Percentiles rank a stretch among this genome's conserved stretches.
Evolutionary conservation across 2,113 vertebrate genomes (phyloP).

Genomic region (Zapornia atra): DNA sequence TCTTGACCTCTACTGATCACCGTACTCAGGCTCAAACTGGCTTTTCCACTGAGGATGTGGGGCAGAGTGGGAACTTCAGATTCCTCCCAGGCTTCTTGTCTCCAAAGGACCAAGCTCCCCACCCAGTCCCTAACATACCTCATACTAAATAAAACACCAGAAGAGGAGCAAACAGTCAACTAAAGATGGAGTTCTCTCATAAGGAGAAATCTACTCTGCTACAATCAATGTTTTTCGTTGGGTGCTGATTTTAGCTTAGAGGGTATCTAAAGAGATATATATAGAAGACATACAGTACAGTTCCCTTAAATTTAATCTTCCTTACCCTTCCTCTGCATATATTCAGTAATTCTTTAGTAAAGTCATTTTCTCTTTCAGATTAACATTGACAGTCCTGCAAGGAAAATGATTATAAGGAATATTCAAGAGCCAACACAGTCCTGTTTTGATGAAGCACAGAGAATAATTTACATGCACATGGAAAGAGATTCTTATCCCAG

Average conservation of each 20-base stretch:
- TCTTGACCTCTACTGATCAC: background rate
- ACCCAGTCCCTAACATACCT: background rate
- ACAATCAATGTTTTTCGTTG: background rate
- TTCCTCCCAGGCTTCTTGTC: background rate
- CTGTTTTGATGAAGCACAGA: slow-evolving; percentile 88
- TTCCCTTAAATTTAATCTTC: background rate
- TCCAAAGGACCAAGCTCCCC: background rate
- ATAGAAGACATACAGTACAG: background rate
- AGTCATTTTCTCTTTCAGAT: slow-evolving; percentile 76
- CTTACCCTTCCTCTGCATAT: background rate
- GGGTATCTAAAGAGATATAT: background rate
- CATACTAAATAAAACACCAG: background rate
- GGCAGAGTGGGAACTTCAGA: background rate
- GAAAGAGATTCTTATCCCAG: slow-evolving; percentile 87
- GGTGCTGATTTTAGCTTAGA: background rate
- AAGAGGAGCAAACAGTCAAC: background rate
- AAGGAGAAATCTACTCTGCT: background rate
- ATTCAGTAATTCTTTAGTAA: background rate
- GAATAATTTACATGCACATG: slow-evolving; percentile 86
- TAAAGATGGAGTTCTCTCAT: background rate
- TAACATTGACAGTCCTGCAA: slow-evolving; percentile 85
- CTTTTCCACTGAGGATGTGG: background rate
- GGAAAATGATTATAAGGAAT: slow-evolving; percentile 78
- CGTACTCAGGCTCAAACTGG: background rate
- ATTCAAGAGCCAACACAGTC: slow-evolving; percentile 79